Evolutionary conservation across 2,797 vertebrate species (phyloP).

Genomic region (Thripadectes ignobilis): DNA sequence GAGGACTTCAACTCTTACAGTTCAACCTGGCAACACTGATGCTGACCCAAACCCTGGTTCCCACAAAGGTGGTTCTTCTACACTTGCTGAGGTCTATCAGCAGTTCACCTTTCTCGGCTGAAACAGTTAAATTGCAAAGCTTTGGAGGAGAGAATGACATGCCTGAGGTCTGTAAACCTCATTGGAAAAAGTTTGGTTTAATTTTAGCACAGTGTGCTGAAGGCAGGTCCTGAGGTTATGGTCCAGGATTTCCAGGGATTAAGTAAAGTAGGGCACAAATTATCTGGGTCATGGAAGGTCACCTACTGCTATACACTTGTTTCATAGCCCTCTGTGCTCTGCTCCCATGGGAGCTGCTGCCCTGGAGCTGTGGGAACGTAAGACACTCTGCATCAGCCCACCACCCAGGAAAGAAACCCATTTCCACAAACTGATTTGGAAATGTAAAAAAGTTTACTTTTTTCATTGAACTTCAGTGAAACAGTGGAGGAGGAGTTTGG

Average conservation of each 20-base stretch:
- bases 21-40: neutral
- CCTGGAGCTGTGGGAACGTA: neutral
- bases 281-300: constrained; percentile 38
- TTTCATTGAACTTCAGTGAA: neutral
- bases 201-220: constrained; percentile 56
- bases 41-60: neutral
- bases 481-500: neutral
- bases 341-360: neutral
- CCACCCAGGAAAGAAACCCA: neutral
- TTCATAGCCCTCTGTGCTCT: neutral
- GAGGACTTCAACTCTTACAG: neutral
- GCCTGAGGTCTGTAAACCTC: constrained; percentile 24
- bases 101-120: neutral
- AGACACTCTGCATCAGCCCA: neutral
- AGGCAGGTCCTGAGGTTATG: constrained; percentile 57
- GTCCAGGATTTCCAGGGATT: constrained; percentile 69
- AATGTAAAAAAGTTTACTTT: neutral
- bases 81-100: too few relatives aligned
- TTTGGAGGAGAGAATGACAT: neutral
- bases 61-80: neutral
- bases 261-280: constrained; percentile 64
- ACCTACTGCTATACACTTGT: neutral
- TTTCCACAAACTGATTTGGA: neutral
- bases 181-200: constrained; percentile 49
- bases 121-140: constrained; percentile 15